phyloP scores from a whole-genome alignment of 2,113 vertebrate genomes.

The Cheirogaleus medius region DNA sequence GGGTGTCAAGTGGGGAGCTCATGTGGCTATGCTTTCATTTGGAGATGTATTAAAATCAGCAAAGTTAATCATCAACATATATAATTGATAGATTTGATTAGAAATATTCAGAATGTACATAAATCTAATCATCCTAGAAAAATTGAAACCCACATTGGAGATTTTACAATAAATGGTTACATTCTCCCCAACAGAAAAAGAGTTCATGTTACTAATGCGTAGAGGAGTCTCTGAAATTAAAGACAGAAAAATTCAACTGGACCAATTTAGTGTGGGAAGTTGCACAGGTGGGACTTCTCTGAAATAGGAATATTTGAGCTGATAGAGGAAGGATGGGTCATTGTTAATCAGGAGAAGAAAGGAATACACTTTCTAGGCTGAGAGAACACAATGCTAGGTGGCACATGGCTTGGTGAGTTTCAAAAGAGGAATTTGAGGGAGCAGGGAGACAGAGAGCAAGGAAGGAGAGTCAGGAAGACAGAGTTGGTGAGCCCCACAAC shows the following conservation, averaged over 20 bases:
- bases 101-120: neutral
- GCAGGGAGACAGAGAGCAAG: neutral
- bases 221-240: neutral
- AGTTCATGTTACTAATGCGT: neutral
- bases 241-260: neutral
- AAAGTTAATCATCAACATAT: neutral
- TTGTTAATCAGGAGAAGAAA: neutral
- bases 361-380: neutral
- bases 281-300: neutral
- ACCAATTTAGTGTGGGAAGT: fast-evolving
- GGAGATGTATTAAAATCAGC: neutral
- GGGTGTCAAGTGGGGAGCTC: neutral
- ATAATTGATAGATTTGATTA: neutral
- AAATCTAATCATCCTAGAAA: neutral
- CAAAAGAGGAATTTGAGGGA: neutral
- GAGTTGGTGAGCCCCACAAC: neutral
- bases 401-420: neutral
- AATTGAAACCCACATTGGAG: neutral
- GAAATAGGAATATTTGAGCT: neutral
- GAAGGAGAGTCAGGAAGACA: neutral
- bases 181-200: neutral
- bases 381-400: neutral
- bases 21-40: neutral
- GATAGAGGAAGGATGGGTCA: neutral
- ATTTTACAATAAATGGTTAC: neutral